Evolutionary conservation across 1,140 invertebrate species (phyloP), one percentile per base, ranked within the genome.

Genomic region (Sycophaga agraensis): DNA sequence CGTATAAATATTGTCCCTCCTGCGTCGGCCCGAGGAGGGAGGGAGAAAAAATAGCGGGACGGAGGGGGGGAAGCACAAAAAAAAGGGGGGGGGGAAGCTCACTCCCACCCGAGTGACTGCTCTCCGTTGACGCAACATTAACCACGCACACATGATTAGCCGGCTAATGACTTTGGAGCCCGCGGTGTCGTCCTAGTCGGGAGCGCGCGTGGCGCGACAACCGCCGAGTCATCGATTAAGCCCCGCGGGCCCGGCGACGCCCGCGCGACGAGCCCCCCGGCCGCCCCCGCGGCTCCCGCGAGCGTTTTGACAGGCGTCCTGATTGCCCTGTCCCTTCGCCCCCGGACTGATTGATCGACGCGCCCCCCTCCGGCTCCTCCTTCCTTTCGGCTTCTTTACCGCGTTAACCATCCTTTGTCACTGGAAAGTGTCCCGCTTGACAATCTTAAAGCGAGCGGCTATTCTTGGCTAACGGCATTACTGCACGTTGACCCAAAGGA

Each of bases 111-210:
- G 58, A 73, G 70, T 78, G 72, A 72, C 71, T 80, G 72, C 74
- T 78, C n/a, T n/a, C 76, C 73, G 71, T 77, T 73, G 78, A 80
- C 77, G 78, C 72, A 78, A 81, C 78, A 81, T 81, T 81, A 78
- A 75, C 69, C 78, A 73, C 77, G 77, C 75, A 45, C 77, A 75
- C 78, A 78, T 77, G 79, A 81, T 81, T 80, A 81, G 78, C 71
- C 68, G 67, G 70, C 77, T 80, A 81, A 80, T 81, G 77, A 80
- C 75, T 75, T 31, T n/a, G n/a, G n/a, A 11, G 28, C 28, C 11
- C 28, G 28, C 4, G 11, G 28, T 11, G n/a, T 26, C 19, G 37
- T n/a, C n/a, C n/a, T n/a, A n/a, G n/a, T n/a, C n/a, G n/a, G 28
- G 28, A 31, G 28, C 28, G 28, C 28, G 28, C 28, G 28, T 31